These are phyloP conservation scores for Epinephelus cyanopodus DNA, from an alignment of 2,113 vertebrate species.

Conservation along the genomic window DNA sequence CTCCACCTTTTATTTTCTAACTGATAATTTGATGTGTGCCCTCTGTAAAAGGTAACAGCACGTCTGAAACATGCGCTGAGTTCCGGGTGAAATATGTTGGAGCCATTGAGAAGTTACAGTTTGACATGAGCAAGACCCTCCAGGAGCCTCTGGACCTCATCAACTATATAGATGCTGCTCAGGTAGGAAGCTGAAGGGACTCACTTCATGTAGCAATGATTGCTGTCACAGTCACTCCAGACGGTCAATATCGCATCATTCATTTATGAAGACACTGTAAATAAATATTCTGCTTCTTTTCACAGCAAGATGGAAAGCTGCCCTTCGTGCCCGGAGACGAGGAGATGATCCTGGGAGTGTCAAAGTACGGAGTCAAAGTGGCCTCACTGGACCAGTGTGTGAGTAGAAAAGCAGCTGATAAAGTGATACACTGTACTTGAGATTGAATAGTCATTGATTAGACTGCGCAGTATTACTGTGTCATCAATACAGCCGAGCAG, in stretches of 20 bases:
- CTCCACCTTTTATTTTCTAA: background rate
- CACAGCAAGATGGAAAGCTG: slow-evolving; percentile 97
- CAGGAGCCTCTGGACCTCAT: slow-evolving; percentile 95
- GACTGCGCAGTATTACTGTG: background rate
- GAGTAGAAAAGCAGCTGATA: slow-evolving; percentile 75
- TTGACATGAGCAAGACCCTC: slow-evolving; percentile 89
- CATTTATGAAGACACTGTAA: background rate
- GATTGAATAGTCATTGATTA: slow-evolving; percentile 12
- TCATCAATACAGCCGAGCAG: slow-evolving; percentile 3
- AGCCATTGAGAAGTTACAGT: slow-evolving; percentile 92
- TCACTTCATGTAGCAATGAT: background rate
- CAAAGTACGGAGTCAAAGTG: slow-evolving; percentile 96
- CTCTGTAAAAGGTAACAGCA: slow-evolving; percentile 85
- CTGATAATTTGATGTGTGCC: background rate
- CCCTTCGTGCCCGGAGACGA: slow-evolving; percentile 96
- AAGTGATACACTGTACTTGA: background rate
- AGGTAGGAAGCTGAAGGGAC: slow-evolving; percentile 84
- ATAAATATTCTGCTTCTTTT: slow-evolving; percentile 63
- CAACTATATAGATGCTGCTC: slow-evolving; percentile 95
- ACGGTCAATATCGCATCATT: no score
- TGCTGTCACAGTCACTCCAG: background rate
- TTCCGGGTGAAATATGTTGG: slow-evolving; percentile 97
- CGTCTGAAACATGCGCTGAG: slow-evolving; percentile 92
- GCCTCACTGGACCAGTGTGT: slow-evolving; percentile 95
- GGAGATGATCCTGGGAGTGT: slow-evolving; percentile 95